Base-by-base conservation (phyloP, 2,113 vertebrate species). In the Cygnus atratus region DNA sequence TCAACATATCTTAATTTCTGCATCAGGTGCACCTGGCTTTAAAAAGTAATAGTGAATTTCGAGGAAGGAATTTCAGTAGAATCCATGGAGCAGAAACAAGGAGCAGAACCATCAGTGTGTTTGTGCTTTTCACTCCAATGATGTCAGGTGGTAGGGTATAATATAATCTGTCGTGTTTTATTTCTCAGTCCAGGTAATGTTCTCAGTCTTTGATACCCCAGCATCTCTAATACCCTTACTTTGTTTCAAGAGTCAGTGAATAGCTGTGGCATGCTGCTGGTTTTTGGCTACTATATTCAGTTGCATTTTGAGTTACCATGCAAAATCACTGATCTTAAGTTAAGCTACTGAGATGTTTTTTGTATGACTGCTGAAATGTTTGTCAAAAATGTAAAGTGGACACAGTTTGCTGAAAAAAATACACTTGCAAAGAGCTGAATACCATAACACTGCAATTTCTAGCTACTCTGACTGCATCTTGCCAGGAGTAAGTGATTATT, bases 181-280 rank as follows among this genome's bases (percentile, higher is more conserved):
- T 26, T 62, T 62, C n/a, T 62, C 24, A 37, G 35, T 62, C 35
- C 37, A 39, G 25, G 37, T 63, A 29, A 21, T 21, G n/a, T 57
- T 54, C 71, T 84, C 31, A 70, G 6, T 70, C 14, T 18, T 68
- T 13, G 26, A 0, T 68, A 59, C 88, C 8, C 9, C 19, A 22
- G 5, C 3, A 21, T 43, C 28, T 77, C 1, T 48, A 63, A 73
- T 19, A 41, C 31, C 16, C 9, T 87, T 24, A 35, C 26, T 79
- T 90, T 85, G 12, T 92, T 92, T 92, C 43, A 80, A 7, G 59
- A 48, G 33, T 92, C 58, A 46, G 3, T 58, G 50, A 72, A 31
- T 46, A 79, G 46, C 57, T 83, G 14, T 72, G 33, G 12, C 71
- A 41, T 21, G 65, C 65, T 19, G 18, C 44, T 84, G 6, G 4